Percentiles rank a stretch among this genome's conserved stretches.
phyloP scores from a whole-genome alignment of 2,113 vertebrate genomes.

The Odobenus rosmarus region DNA sequence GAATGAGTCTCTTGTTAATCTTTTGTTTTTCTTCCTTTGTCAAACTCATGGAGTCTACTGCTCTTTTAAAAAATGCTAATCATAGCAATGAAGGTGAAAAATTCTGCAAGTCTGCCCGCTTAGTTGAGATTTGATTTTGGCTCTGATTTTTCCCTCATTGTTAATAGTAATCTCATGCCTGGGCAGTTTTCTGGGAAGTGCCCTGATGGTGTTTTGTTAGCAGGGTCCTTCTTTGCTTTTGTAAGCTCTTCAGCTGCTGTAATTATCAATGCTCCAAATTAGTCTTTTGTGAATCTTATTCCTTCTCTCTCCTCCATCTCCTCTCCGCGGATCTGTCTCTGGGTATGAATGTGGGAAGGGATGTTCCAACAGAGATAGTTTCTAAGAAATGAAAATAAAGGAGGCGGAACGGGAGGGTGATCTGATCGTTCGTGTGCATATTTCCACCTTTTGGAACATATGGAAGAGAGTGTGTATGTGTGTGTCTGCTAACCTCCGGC shows the following conservation, averaged over 20 bases:
- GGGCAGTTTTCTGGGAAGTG: constrained; percentile 68
- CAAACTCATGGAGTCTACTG: constrained; percentile 74
- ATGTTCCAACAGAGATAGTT: constrained; percentile 22
- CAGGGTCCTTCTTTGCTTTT: constrained; percentile 41
- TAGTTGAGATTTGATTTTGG: constrained; percentile 72
- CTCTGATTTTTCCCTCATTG: constrained; percentile 68
- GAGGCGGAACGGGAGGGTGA: background rate
- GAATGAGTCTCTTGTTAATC: constrained; percentile 81
- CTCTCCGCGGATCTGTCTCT: constrained; percentile 56
- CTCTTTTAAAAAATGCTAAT: constrained; percentile 76
- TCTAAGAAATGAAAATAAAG: constrained; percentile 57
- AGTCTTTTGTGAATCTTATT: constrained; percentile 79
- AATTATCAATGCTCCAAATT: constrained; percentile 77
- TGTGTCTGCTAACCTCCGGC: background rate
- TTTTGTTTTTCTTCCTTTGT: constrained; percentile 82
- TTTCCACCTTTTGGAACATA: background rate
- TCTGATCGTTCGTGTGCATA: no score
- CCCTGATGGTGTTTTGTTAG: constrained; percentile 68
- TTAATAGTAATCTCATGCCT: constrained; percentile 60
- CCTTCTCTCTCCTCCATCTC: constrained; percentile 67
- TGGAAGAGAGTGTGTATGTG: background rate
- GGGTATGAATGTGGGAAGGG: constrained; percentile 11
- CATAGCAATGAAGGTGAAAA: constrained; percentile 66
- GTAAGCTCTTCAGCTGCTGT: constrained; percentile 73
- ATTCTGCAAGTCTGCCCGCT: constrained; percentile 75